phyloP scores from a whole-genome alignment of 2,113 vertebrate genomes.

The Clarias magur region DNA sequence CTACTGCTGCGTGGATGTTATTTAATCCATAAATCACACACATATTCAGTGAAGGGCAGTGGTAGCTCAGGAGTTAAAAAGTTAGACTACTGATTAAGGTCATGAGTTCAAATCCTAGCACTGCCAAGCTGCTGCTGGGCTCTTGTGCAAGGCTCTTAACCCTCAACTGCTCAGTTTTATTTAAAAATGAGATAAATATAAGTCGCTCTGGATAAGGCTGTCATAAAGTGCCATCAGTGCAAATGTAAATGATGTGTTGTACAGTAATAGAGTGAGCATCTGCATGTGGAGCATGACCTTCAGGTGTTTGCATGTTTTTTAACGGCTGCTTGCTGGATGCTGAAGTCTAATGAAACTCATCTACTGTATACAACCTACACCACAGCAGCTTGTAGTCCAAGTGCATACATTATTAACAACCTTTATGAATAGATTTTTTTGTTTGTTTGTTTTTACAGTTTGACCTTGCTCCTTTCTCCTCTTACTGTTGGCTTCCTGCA shows the following conservation, averaged over 20 bases:
- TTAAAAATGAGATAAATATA: too few species aligned
- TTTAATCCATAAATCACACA: constrained; percentile 3
- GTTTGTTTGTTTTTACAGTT: neutral
- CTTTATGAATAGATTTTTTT: neutral
- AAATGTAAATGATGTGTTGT: too few species aligned
- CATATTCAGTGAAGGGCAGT: neutral
- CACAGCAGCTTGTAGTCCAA: neutral
- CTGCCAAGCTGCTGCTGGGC: too few species aligned
- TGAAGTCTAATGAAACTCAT: neutral
- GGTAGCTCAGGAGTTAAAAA: too few species aligned
- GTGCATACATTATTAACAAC: neutral
- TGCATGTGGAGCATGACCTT: neutral
- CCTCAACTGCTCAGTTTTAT: too few species aligned
- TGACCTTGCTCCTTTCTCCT: neutral
- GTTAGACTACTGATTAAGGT: too few species aligned
- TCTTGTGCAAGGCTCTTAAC: too few species aligned
- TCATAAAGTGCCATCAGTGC: too few species aligned
- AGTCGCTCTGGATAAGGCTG: too few species aligned
- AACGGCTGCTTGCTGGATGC: neutral
- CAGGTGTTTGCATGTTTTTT: neutral
- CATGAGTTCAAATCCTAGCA: too few species aligned
- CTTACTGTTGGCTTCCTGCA: neutral
- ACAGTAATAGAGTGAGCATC: neutral
- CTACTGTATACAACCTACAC: neutral
- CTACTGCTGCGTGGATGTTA: neutral